Percentiles rank a stretch among this genome's conserved stretches.
These are phyloP conservation scores for Drosophila nigricruria DNA, from an alignment of 2,888 invertebrate genomes.

Conservation along the genomic window DNA sequence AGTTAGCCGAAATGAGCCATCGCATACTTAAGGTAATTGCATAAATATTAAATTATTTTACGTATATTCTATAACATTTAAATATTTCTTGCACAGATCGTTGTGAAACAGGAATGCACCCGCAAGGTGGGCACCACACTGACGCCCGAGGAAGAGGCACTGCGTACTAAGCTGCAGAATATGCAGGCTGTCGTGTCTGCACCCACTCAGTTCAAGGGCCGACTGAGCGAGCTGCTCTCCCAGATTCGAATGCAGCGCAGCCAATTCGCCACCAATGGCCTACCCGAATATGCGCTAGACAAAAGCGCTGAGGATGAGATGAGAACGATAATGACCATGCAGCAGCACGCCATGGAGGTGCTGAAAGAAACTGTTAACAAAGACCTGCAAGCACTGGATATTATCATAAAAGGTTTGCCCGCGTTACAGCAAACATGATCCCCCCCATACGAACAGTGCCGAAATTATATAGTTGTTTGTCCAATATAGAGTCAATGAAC, in stretches of 20 bases:
- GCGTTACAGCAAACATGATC: constrained; percentile 85
- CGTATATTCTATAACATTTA: neutral
- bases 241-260: constrained; percentile 92
- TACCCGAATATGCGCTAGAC: constrained; percentile 92
- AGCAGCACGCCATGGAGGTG: constrained; percentile 95
- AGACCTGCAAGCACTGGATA: constrained; percentile 91
- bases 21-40: constrained; percentile 90
- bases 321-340: constrained; percentile 92
- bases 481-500: constrained; percentile 59
- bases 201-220: constrained; percentile 97
- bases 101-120: constrained; percentile 94
- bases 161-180: constrained; percentile 94
- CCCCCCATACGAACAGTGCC: constrained; percentile 12
- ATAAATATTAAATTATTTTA: neutral
- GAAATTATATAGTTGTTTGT: constrained; percentile 52
- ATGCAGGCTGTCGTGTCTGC: constrained; percentile 94
- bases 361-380: constrained; percentile 93
- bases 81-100: constrained; percentile 87
- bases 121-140: constrained; percentile 95
- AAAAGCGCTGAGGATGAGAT: constrained; percentile 90
- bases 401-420: constrained; percentile 92
- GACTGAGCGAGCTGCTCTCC: constrained; percentile 95
- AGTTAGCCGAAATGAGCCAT: constrained; percentile 93
- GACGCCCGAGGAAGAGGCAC: constrained; percentile 95
- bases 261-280: constrained; percentile 87